Base-by-base conservation (phyloP, 2,888 invertebrate genomes). In the Eristalis tenax region DNA sequence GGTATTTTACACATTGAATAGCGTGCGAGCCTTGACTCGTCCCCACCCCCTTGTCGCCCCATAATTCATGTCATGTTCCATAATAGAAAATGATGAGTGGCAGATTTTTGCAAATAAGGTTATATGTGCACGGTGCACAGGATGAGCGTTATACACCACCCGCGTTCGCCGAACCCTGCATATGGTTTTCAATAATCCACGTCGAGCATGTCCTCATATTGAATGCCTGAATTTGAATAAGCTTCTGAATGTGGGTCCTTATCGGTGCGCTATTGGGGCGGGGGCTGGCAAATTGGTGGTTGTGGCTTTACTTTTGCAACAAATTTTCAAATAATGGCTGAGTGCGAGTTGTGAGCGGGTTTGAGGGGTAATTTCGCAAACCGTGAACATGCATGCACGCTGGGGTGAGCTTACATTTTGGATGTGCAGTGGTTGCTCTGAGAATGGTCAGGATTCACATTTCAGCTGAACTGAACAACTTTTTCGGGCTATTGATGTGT, bases 41-140 rank as follows among this genome's bases (percentile, higher is more conserved):
- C 65, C 71, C 23, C 56, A 63, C 70, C 70, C 65, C 57, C 18
- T 15, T 2, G 43, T n/a, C 50, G 50, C 40, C 56, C 61, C 74
- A 71, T 75, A 84, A 84, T 71, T 56, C 80, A 80, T 80, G 80
- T 75, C 84, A 75, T 81, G 57, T 22, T 68, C 43, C 11, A 66
- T 63, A 76, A 80, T 71, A 71, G 71, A 73, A 59, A 80, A 57
- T 57, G 64, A 76, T 68, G 70, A 78, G 70, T 71, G 64, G 64
- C 63, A 77, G 28, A 40, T 57, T 57, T 40, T 68, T 70, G 22
- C 35, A 71, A 77, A 73, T 82, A 77, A 66, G 63, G 43, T 78
- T 64, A 35, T 40, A 18, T 50, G 38, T 64, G 50, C 50, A 50
- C 50, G 1, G 50, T 50, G 50, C 18, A 18, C 50, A 18, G 50